A percentile compares a stretch with the other conserved stretches of the same genome.
These are phyloP conservation scores for Micrastur ruficollis DNA, from an alignment of 2,797 vertebrate species.

Conservation along the genomic window DNA sequence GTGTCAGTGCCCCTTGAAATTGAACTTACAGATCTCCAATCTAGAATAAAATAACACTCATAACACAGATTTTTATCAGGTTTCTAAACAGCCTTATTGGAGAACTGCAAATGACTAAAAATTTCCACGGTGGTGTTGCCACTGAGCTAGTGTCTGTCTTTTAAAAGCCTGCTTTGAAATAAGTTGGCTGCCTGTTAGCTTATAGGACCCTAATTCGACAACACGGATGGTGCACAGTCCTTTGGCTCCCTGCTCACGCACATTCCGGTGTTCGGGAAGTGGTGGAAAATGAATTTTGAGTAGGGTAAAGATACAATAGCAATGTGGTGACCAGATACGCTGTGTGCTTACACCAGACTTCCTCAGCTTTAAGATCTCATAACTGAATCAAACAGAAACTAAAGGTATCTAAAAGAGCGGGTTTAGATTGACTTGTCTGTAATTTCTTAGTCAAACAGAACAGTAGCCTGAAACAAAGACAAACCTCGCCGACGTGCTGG, in stretches of 20 bases:
- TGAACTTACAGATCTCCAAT: background rate
- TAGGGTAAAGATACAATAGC: background rate
- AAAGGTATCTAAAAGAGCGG: background rate
- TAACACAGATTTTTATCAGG: background rate
- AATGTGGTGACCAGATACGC: background rate
- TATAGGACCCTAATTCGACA: background rate
- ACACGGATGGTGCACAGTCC: background rate
- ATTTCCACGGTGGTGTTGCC: background rate
- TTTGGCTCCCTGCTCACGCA: background rate
- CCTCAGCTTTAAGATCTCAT: background rate
- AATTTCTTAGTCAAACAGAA: background rate
- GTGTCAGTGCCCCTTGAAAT: background rate
- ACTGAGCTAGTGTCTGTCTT: background rate
- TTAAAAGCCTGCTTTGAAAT: background rate
- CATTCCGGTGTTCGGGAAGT: background rate
- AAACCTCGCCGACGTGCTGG: accelerated
- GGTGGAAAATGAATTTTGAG: background rate
- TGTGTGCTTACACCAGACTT: background rate
- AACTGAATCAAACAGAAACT: background rate
- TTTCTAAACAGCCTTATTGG: background rate
- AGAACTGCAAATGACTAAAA: background rate
- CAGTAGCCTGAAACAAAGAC: background rate
- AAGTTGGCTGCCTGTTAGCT: background rate
- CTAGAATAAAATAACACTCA: background rate
- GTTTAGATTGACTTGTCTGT: background rate